Percentiles rank a stretch among this genome's conserved stretches.
Evolutionary conservation across 92 coral and sea anemone genomes (phyloP).

Genomic region (Epizoanthus illoricatus): DNA sequence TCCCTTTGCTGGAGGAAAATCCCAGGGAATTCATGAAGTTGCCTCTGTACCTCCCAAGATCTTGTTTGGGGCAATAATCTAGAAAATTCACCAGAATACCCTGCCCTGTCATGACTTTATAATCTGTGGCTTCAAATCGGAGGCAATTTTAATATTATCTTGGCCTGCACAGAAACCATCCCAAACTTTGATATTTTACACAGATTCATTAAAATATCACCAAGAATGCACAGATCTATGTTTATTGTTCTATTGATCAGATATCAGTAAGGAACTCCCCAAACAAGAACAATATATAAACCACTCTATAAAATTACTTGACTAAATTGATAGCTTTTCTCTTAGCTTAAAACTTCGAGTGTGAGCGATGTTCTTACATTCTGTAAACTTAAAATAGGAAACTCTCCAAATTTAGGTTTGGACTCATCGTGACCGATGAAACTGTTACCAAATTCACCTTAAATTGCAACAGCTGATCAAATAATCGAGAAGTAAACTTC

Average conservation of each 20-base stretch:
- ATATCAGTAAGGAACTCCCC: not conserved
- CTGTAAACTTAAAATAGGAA: too few species aligned
- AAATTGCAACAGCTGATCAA: constrained; percentile 33
- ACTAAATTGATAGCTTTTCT: too few species aligned
- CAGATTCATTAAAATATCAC: not conserved
- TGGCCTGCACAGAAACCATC: constrained; percentile 11
- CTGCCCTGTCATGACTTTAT: too few species aligned
- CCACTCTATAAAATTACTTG: not conserved
- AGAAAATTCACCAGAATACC: too few species aligned
- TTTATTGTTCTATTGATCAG: not conserved
- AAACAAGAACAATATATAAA: not conserved
- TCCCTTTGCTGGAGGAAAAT: not conserved
- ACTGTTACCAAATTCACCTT: not conserved
- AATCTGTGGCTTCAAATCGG: too few species aligned
- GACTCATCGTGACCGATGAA: too few species aligned
- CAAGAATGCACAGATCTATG: not conserved
- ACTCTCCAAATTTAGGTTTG: too few species aligned
- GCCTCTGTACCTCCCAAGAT: too few species aligned
- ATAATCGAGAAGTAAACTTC: not conserved
- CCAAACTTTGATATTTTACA: constrained; percentile 19
- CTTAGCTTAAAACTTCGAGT: too few species aligned
- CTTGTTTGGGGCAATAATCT: too few species aligned
- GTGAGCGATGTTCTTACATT: too few species aligned
- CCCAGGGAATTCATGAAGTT: too few species aligned
- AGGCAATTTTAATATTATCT: not conserved